Base-by-base conservation (phyloP, 2,113 vertebrate genomes). In the Pycnonotus jocosus region DNA sequence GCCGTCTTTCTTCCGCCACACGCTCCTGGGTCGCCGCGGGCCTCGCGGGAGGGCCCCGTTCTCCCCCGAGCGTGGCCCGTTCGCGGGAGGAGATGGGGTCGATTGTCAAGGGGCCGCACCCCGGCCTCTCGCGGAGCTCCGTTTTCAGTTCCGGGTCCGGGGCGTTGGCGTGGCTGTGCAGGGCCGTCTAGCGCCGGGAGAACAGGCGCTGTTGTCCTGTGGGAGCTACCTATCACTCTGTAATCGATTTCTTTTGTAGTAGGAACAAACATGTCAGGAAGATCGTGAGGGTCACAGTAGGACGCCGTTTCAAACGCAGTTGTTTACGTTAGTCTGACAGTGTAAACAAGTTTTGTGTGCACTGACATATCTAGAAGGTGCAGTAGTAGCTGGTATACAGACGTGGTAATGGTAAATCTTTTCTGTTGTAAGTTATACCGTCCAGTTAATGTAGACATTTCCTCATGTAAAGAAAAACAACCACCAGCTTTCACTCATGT, bases 141-240 rank as follows among this genome's bases (percentile, higher is more conserved):
- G 37, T 24, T 47, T 85, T 74, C 72, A 60, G 92, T 94, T 96
- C 96, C 89, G 96, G 92, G 89, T 95, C 4, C 54, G 74, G 58
- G 85, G 80, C 64, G 54, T 48, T 60, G 95, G 80, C 73, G 80
- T 38, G 61, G 47, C 51, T 54, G 0, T 24, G 72, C 50, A 9
- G 27, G 31, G 60, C 84, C 38, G 23, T 19, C 11, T 37, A 6
- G 33, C 27, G 5, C 25, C 7, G 17, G 45, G 44, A 42, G 33
- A 13, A 22, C 15, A 13, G 73, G 31, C 23, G 23, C 6, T 25
- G 50, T 30, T 38, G 57, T 31, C 13, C 6, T 2, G 14, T 8
- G 31, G 38, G 19, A 83, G 57, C 64, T 79, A 3, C 51, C 31
- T 58, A 56, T 56, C n/a, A 2, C n/a, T 47, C 10, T 19, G 47